A percentile compares a stretch with the other conserved stretches of the same genome.
phyloP scores from a whole-genome alignment of 2,113 vertebrate genomes.

The Bambusicola thoracicus region DNA sequence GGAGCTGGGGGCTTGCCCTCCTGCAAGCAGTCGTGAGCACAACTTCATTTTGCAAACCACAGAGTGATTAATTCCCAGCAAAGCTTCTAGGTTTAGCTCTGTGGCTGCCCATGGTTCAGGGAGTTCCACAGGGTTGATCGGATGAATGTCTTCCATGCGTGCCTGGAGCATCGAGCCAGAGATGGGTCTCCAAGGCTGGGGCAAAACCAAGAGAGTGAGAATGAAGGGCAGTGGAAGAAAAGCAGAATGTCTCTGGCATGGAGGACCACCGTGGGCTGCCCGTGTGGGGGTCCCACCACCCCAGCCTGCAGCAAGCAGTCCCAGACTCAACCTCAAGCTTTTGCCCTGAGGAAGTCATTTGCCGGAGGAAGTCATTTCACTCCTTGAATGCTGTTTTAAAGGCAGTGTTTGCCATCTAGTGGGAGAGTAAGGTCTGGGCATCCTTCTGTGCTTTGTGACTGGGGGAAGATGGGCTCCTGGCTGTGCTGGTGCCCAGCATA shows the following conservation, averaged over 20 bases:
- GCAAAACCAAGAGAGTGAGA: background rate
- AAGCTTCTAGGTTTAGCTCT: background rate
- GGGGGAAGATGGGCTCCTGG: background rate
- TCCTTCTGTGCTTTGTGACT: background rate
- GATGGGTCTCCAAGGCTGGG: background rate
- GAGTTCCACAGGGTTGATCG: background rate
- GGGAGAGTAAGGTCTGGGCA: background rate
- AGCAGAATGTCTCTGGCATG: background rate
- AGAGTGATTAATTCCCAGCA: background rate
- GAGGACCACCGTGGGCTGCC: background rate
- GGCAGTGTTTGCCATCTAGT: constrained; percentile 62
- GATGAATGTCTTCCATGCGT: background rate
- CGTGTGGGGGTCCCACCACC: background rate
- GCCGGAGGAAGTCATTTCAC: background rate
- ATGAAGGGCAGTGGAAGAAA: background rate
- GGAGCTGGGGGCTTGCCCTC: background rate
- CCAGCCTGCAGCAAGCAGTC: fast-evolving
- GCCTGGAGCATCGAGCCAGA: fast-evolving
- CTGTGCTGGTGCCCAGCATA: background rate
- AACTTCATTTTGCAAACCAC: background rate
- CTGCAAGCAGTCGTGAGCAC: background rate
- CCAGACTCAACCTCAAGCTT: background rate
- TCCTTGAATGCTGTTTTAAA: background rate
- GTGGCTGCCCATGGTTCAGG: background rate
- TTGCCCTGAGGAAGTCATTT: background rate